A percentile compares a stretch with the other conserved stretches of the same genome.
Evolutionary conservation across 2,888 invertebrate species (phyloP).

Genomic region (Trichopoda pennipes): DNA sequence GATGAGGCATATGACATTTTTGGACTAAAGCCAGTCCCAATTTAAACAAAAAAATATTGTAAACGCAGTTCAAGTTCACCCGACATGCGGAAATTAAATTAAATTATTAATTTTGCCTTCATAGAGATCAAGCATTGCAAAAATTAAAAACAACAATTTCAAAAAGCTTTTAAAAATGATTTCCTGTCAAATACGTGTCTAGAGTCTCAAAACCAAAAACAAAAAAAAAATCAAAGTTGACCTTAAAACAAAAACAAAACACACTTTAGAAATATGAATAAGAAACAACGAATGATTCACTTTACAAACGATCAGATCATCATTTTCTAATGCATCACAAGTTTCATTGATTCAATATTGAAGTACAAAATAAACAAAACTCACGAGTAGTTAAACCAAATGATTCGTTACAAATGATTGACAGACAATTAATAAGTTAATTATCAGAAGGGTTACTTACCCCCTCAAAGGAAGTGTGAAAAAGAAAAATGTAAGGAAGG

Average conservation of each 20-base stretch:
- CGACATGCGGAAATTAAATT: no score
- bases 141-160: background rate
- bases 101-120: no score
- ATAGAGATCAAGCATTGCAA: no score
- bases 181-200: conserved; percentile 34
- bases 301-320: conserved; percentile 19
- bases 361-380: conserved; percentile 18
- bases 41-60: no score
- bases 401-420: background rate
- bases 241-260: no score
- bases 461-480: background rate
- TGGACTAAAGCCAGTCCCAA: no score
- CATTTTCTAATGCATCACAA: conserved; percentile 1
- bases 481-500: no score
- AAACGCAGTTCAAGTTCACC: no score
- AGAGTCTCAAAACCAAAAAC: background rate
- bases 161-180: conserved; percentile 3
- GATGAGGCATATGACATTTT: no score
- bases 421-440: background rate
- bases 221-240: background rate
- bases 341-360: conserved; percentile 11
- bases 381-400: no score
- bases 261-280: conserved; percentile 13
- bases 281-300: conserved; percentile 14
- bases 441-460: background rate